Evolutionary conservation across 2,113 vertebrate genomes (phyloP), one percentile per base, ranked within the genome.

Genomic region (Apodemus speciosus): DNA sequence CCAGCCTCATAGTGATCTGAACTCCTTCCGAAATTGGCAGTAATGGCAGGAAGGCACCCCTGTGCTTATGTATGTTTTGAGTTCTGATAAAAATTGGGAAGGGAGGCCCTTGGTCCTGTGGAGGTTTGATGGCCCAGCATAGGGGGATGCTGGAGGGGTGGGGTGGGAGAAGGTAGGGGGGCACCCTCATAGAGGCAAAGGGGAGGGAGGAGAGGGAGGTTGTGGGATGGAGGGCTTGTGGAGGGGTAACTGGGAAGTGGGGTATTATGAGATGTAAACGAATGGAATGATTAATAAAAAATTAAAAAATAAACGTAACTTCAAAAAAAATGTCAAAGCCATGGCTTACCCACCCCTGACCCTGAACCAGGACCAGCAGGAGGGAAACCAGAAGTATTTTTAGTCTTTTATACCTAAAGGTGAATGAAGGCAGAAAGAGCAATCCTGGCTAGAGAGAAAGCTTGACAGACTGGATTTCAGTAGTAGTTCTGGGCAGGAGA

Each of bases 321-420:
- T 30, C 76, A 76, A n/a, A 77, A 86, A 89, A 94, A 95, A 85
- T 53, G 15, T 91, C 58, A 89, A 79, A 80, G 64, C 30, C 75
- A 43, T 49, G 53, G 53, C 51, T 38, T 38, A 60, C n/a, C 20
- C 23, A 81, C 13, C 7, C 56, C 56, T 15, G 27, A 40, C n/a
- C 53, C n/a, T 13, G 25, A 11, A 43, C n/a, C 25, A 60, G n/a
- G 3, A 27, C 23, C 27, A 43, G 7, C 40, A 77, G 71, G 40
- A 92, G 21, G 25, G 83, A 95, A 94, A 85, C 25, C 25, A 81
- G 62, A 96, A 92, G 46, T 68, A 56, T 60, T 83, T 76, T 88
- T 79, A 92, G 94, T 88, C 77, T 81, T 84, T 91, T 86, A 71
- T 92, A 94, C 49, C 72, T 83, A 23, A 92, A 25, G 46, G 77